A percentile compares a stretch with the other conserved stretches of the same genome.
Evolutionary conservation across 1,140 invertebrate genomes (phyloP).

Genomic region (Myzus persicae): DNA sequence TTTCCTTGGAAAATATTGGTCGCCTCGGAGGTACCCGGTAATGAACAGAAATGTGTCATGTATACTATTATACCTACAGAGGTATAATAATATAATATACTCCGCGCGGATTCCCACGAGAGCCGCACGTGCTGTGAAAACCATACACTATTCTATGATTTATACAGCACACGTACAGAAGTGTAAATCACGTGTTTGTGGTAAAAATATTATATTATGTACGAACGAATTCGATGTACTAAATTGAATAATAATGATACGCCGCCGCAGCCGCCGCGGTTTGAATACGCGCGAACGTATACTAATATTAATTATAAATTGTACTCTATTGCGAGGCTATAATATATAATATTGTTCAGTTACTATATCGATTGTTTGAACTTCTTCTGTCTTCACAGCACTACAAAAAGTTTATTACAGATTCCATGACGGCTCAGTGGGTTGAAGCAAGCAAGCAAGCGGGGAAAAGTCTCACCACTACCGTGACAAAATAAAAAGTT

Average conservation of each 20-base stretch:
- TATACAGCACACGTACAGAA: not conserved
- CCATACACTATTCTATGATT: not conserved
- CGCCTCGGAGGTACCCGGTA: not conserved
- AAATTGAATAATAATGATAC: constrained; percentile 6
- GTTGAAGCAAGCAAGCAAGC: too few relatives aligned
- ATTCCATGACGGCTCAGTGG: too few relatives aligned
- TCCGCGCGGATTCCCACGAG: not conserved
- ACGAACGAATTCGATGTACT: not conserved
- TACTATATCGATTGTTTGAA: too few relatives aligned
- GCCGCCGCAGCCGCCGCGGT: not conserved
- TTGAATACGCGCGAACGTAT: not conserved
- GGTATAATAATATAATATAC: not conserved
- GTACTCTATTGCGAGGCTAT: too few relatives aligned
- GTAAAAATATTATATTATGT: not conserved
- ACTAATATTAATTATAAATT: too few relatives aligned
- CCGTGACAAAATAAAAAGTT: too few relatives aligned
- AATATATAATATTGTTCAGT: too few relatives aligned
- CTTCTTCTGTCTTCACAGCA: too few relatives aligned
- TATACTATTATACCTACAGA: not conserved
- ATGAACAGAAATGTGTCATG: not conserved
- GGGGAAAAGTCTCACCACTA: too few relatives aligned
- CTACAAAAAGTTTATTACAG: too few relatives aligned
- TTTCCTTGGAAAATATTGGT: not conserved
- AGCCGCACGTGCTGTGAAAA: not conserved
- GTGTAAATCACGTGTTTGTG: constrained; percentile 2